These are phyloP conservation scores for Leptodactylus fuscus DNA, from an alignment of 2,113 vertebrate species.

Conservation along the genomic window DNA sequence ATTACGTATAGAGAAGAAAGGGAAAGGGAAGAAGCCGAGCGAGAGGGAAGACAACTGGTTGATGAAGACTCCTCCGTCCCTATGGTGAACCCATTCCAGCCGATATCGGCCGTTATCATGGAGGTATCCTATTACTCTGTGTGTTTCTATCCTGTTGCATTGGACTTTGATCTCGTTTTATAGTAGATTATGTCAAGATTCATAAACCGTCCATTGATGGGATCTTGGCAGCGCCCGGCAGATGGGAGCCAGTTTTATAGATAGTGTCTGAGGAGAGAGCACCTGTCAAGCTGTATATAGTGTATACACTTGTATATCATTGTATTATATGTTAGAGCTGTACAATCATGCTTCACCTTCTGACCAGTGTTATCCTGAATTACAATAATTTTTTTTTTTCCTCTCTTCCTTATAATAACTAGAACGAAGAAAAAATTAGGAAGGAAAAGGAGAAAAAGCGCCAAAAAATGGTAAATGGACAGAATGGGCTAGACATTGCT, in stretches of 20 bases:
- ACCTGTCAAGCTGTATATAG: not conserved
- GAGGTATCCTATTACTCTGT: conserved; percentile 75
- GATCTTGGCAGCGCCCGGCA: not conserved
- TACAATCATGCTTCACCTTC: not conserved
- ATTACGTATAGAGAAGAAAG: conserved; percentile 70
- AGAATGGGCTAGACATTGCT: conserved; percentile 54
- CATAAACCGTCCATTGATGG: not conserved
- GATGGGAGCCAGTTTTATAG: not conserved
- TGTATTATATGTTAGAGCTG: not conserved
- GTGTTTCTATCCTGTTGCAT: not conserved
- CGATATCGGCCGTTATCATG: conserved; percentile 81
- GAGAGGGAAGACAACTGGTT: conserved; percentile 68
- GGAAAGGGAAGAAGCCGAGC: conserved; percentile 80
- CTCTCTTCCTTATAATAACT: conserved; percentile 1
- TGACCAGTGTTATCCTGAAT: not conserved
- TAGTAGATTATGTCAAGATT: not conserved
- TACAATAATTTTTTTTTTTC: not conserved
- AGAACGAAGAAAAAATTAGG: conserved; percentile 82
- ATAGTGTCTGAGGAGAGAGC: not conserved
- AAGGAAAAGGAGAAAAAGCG: conserved; percentile 77
- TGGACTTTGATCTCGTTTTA: conserved; percentile 5
- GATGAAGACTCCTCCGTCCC: conserved; percentile 74
- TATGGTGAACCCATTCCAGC: conserved; percentile 85
- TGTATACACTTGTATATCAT: not conserved
- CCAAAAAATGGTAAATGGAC: conserved; percentile 65